Evolutionary conservation across 1,140 invertebrate genomes (phyloP).

Genomic region (Oreohelix idahoensis): DNA sequence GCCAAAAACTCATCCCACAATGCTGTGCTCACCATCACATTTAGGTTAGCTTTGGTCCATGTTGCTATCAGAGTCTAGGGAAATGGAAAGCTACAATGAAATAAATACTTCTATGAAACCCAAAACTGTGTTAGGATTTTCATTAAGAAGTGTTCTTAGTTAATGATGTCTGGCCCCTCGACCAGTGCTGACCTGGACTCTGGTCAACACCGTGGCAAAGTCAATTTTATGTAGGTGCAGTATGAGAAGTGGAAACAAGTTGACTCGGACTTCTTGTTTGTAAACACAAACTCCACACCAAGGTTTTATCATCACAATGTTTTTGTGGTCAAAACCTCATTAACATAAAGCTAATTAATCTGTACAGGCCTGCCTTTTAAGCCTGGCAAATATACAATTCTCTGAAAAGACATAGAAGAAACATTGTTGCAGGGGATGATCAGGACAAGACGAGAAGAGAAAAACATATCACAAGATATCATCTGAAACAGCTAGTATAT

Average conservation of each 20-base stretch:
- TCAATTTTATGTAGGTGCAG: slow-evolving; percentile 59
- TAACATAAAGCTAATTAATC: too few relatives aligned
- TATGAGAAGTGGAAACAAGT: not conserved
- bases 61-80: slow-evolving; percentile 96
- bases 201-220: slow-evolving; percentile 59
- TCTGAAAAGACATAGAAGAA: too few relatives aligned
- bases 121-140: not conserved
- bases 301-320: too few relatives aligned
- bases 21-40: slow-evolving; percentile 88
- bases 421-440: too few relatives aligned
- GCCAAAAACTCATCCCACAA: slow-evolving; percentile 95
- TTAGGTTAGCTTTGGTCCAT: slow-evolving; percentile 97
- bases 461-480: too few relatives aligned
- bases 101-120: not conserved
- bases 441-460: too few relatives aligned
- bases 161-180: slow-evolving; percentile 64
- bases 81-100: not conserved
- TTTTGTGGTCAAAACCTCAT: too few relatives aligned
- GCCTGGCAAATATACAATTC: too few relatives aligned
- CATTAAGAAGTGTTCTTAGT: not conserved
- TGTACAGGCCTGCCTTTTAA: too few relatives aligned
- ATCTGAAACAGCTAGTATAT: too few relatives aligned
- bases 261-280: not conserved
- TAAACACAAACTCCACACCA: not conserved
- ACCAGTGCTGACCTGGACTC: slow-evolving; percentile 56